Conservation (phyloP, 2,888 invertebrate species). For the Agrotis clavis region DNA sequence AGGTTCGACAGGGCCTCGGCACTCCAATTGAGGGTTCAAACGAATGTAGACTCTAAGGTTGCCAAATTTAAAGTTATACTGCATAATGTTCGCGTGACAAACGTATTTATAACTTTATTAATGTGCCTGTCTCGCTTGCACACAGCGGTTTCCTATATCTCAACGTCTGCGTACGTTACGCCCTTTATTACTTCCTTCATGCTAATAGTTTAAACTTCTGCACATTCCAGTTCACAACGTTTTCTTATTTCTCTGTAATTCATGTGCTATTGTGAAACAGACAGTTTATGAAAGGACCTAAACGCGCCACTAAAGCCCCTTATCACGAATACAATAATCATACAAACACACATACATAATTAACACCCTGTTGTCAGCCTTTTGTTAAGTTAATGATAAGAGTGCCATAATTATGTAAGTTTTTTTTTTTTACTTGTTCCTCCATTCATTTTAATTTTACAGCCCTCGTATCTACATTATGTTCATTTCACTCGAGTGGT, state of each 20-base stretch:
- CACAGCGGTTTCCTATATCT: slow-evolving; percentile 74
- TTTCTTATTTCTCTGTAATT: slow-evolving; percentile 70
- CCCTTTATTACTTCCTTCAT: slow-evolving; percentile 73
- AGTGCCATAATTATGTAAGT: slow-evolving; percentile 62
- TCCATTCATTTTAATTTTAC: slow-evolving; percentile 50
- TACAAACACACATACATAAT: slow-evolving; percentile 62
- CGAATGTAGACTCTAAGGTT: slow-evolving; percentile 79
- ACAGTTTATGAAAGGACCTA: slow-evolving; percentile 61
- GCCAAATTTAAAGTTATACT: slow-evolving; percentile 70
- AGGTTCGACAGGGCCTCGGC: slow-evolving; percentile 87
- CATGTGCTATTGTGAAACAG: slow-evolving; percentile 65
- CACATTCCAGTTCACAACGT: slow-evolving; percentile 64
- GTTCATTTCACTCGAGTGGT: slow-evolving; percentile 27
- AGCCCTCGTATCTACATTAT: slow-evolving; percentile 26
- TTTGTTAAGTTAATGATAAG: slow-evolving; percentile 68
- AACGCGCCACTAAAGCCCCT: slow-evolving; percentile 57
- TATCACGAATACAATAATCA: slow-evolving; percentile 64
- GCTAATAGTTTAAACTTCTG: slow-evolving; percentile 74
- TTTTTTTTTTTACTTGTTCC: slow-evolving; percentile 51
- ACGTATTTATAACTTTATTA: slow-evolving; percentile 81
- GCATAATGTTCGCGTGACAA: slow-evolving; percentile 71
- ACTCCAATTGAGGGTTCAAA: slow-evolving; percentile 71
- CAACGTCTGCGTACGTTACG: slow-evolving; percentile 71
- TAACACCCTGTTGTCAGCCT: slow-evolving; percentile 62
- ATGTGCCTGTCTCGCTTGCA: slow-evolving; percentile 76